These are phyloP conservation scores for Acleris literana DNA, from an alignment of 2,888 invertebrate species.

Conservation along the genomic window DNA sequence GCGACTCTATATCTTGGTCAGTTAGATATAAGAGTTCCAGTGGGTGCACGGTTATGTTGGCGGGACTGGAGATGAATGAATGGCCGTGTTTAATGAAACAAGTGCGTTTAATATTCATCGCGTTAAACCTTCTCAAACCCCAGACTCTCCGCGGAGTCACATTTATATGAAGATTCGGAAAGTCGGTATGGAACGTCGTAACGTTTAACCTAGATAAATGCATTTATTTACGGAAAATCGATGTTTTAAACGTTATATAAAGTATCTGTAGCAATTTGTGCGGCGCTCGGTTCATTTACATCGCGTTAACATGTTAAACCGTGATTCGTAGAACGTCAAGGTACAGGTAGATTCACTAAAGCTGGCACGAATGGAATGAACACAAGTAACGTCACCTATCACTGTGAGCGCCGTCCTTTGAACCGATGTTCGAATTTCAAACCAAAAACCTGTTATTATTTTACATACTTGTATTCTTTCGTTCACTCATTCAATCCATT, in stretches of 20 bases:
- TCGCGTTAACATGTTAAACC: too few species aligned
- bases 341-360: too few species aligned
- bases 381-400: too few species aligned
- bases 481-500: too few species aligned
- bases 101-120: constrained; percentile 44
- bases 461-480: too few species aligned
- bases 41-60: constrained; percentile 1
- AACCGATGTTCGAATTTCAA: too few species aligned
- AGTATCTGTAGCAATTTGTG: not conserved
- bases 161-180: too few species aligned
- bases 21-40: not conserved
- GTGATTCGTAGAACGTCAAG: too few species aligned
- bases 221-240: constrained; percentile 18
- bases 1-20: not conserved
- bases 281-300: not conserved
- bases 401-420: too few species aligned
- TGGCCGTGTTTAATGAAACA: constrained; percentile 43
- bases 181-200: constrained; percentile 10
- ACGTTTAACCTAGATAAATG: constrained; percentile 29
- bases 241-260: not conserved
- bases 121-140: constrained; percentile 3
- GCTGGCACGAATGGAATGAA: too few species aligned
- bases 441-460: too few species aligned
- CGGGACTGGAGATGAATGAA: constrained; percentile 30
- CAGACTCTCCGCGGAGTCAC: not conserved